phyloP scores from a whole-genome alignment of 2,888 invertebrate genomes.

The Limnephilus lunatus region DNA sequence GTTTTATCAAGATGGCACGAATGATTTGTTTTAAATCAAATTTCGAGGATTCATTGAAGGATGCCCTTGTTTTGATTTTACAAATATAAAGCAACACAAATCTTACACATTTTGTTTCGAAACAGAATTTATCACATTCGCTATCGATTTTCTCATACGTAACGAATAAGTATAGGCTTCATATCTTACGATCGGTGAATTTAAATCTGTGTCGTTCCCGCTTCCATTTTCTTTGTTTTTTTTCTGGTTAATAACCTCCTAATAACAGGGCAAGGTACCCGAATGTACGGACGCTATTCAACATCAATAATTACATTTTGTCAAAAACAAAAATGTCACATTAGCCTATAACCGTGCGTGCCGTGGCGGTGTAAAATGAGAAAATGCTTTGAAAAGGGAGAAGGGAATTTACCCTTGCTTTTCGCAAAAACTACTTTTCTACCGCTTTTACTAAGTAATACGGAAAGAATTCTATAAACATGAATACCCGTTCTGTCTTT shows the following conservation, averaged over 20 bases:
- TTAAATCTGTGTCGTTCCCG: background rate
- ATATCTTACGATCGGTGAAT: background rate
- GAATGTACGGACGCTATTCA: background rate
- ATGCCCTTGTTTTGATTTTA: background rate
- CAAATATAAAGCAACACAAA: background rate
- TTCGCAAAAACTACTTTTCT: background rate
- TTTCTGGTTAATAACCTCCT: background rate
- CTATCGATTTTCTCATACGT: background rate
- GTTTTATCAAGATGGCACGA: conserved; percentile 39
- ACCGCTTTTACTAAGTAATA: background rate
- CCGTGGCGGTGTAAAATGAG: background rate
- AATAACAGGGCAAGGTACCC: background rate
- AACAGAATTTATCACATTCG: background rate
- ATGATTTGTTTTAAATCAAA: conserved; percentile 33
- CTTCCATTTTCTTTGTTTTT: background rate
- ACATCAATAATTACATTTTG: background rate
- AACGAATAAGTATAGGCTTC: background rate
- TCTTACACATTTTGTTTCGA: background rate
- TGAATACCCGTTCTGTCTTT: background rate
- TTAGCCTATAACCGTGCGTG: background rate
- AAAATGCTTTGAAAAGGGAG: background rate
- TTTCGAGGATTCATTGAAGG: conserved; percentile 10
- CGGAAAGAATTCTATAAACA: background rate
- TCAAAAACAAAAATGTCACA: background rate
- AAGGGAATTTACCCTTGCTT: background rate